Base-by-base conservation (phyloP, 2,113 vertebrate species). In the Tragelaphus strepsiceros region DNA sequence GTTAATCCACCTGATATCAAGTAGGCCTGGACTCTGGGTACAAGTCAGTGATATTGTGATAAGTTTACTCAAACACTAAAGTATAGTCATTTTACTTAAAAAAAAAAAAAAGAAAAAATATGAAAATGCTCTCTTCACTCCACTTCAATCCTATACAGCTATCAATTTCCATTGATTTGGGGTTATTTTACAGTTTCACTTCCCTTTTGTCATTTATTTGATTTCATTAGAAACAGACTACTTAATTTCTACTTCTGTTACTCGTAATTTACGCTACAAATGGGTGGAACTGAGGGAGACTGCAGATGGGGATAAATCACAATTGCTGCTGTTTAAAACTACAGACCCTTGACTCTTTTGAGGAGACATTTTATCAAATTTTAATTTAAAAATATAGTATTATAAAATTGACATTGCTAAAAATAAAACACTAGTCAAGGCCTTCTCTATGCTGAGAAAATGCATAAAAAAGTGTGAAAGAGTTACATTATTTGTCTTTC, bases 121-220 rank as follows among this genome's bases (percentile, higher is more conserved):
- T 46, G 56, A 78, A 94, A 77, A 59, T 15, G 3, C 5, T 5
- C 30, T 90, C 30, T 64, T 96, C n/a, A 7, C n/a, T 67, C 64
- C 19, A 30, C 30, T 85, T 92, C 14, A 17, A 81, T 3, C 15
- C 24, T 67, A 80, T 4, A 43, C 43, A 43, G 43, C 43, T 43
- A 43, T 43, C 0, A 43, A 43, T 43, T 43, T 43, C 43, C 43
- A 43, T 43, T 43, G 43, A 43, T 43, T 43, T 43, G 43, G 43
- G 43, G 43, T 43, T 43, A 43, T 62, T 90, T 74, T 95, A 74
- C 62, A 94, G 71, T 97, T 97, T 97, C 85, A 94, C 59, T 96
- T 95, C 96, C 62, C 46, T 46, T 4, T 83, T 87, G 51, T 46
- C 49, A 56, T 83, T 92, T 88, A 91, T 82, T 90, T 89, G 46